Evolutionary conservation across 2,888 invertebrate genomes (phyloP), one percentile per base, ranked within the genome.

Genomic region (Caenorhabditis japonica): DNA sequence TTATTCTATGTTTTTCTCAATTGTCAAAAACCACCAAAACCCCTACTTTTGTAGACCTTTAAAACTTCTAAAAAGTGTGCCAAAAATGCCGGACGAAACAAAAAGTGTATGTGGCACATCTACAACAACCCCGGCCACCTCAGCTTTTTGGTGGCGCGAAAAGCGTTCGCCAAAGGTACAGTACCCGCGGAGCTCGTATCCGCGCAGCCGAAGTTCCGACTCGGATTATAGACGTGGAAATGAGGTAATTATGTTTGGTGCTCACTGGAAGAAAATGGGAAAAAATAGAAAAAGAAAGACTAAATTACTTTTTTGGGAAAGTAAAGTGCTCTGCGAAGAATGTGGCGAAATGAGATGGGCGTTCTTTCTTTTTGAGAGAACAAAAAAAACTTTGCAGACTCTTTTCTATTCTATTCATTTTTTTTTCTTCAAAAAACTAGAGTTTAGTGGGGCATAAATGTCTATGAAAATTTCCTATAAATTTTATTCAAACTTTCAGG

Each of bases 71-170:
- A 30, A 10, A 30, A 13, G 10, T 4, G 12, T n/a, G 25, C 25
- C 25, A 27, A 47, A 41, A 55, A 62, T 61, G 62, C 53, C 69
- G 33, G 60, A 61, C 21, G 60, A 69, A 33, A 13, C 30, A n/a
- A 23, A 21, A 21, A 46, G 15, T 36, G 39, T 21, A 17, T 21
- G 46, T 33, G 25, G 60, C 15, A 27, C 10, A 10, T 10, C 59
- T 47, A 55, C 46, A 55, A 34, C 41, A 52, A 33, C 55, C 33
- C 47, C n/a, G n/a, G n/a, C n/a, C n/a, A n/a, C n/a, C n/a, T n/a
- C n/a, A n/a, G 62, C 78, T 2, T 82, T 82, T 53, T 82, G 82
- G 82, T 82, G 82, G 82, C 53, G 82, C 10, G 76, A 79, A 43
- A 82, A 82, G 53, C 49, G 75, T 30, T 70, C 70, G 49, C 77